Evolutionary conservation across 2,113 vertebrate genomes (phyloP).

Genomic region (Ranitomeya imitator): DNA sequence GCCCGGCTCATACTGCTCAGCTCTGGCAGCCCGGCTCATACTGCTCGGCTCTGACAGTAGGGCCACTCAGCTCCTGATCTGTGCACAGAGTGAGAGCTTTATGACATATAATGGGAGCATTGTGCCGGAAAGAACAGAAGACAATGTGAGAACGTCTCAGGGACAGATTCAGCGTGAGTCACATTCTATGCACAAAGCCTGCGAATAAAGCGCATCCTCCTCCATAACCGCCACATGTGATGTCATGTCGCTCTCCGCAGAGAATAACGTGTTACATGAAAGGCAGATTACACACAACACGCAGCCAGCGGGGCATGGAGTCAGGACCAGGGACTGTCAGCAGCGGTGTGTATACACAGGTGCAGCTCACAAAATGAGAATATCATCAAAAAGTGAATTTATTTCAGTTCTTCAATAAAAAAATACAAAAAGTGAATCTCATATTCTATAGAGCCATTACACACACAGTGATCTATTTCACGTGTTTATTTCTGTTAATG

Average conservation of each 20-base stretch:
- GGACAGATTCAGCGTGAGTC: slow-evolving; percentile 6
- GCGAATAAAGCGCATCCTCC: background rate
- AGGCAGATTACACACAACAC: background rate
- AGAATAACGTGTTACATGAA: background rate
- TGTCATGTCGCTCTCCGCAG: background rate
- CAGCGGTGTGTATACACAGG: background rate
- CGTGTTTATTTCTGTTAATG: too few relatives aligned
- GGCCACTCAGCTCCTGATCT: background rate
- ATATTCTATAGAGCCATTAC: too few relatives aligned
- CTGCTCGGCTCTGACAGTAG: background rate
- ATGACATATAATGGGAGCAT: slow-evolving; percentile 24
- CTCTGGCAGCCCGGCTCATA: background rate
- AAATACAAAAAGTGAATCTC: too few relatives aligned
- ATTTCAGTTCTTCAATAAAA: too few relatives aligned
- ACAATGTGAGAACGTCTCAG: background rate
- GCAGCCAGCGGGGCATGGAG: background rate
- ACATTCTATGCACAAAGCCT: slow-evolving; percentile 6
- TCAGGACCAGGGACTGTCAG: background rate
- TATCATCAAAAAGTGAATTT: too few relatives aligned
- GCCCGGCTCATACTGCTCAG: background rate
- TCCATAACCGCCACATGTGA: background rate
- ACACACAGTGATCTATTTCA: too few relatives aligned
- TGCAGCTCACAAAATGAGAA: too few relatives aligned
- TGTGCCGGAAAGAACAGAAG: slow-evolving; percentile 35
- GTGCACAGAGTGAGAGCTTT: slow-evolving; percentile 19